These are phyloP conservation scores for Rhinichthys osculus DNA, from an alignment of 2,797 vertebrate genomes.

Conservation along the genomic window DNA sequence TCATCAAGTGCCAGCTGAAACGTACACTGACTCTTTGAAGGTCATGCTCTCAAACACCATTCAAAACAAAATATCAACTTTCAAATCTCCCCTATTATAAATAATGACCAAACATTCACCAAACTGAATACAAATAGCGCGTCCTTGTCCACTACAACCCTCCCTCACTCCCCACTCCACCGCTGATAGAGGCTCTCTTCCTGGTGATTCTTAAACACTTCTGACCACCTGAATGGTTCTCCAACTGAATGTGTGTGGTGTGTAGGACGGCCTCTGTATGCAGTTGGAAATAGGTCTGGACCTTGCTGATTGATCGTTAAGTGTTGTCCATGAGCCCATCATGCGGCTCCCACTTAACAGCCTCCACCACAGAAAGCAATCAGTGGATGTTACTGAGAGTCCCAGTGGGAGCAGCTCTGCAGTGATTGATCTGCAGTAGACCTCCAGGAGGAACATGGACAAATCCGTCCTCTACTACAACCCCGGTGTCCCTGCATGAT, in stretches of 20 bases:
- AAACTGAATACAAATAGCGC: constrained; percentile 72
- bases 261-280: constrained; percentile 65
- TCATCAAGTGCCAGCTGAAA: constrained; percentile 37
- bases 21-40: constrained; percentile 52
- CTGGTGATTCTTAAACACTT: constrained; percentile 79
- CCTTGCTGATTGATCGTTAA: constrained; percentile 83
- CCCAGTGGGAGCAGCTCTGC: constrained; percentile 77
- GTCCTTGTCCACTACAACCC: constrained; percentile 58
- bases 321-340: constrained; percentile 85
- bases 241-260: constrained; percentile 74
- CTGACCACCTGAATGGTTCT: constrained; percentile 83
- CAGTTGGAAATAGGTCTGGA: constrained; percentile 55
- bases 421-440: constrained; percentile 81
- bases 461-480: constrained; percentile 26
- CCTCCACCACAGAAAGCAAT: constrained; percentile 83
- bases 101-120: constrained; percentile 65
- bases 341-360: constrained; percentile 81
- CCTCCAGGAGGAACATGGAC: constrained; percentile 75
- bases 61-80: constrained; percentile 62
- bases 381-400: constrained; percentile 83
- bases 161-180: constrained; percentile 68
- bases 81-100: constrained; percentile 61
- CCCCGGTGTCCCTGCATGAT: constrained; percentile 40
- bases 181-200: constrained; percentile 62
- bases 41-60: constrained; percentile 60